Evolutionary conservation across 2,888 invertebrate genomes (phyloP).

Genomic region (Notodonta dromedarius): DNA sequence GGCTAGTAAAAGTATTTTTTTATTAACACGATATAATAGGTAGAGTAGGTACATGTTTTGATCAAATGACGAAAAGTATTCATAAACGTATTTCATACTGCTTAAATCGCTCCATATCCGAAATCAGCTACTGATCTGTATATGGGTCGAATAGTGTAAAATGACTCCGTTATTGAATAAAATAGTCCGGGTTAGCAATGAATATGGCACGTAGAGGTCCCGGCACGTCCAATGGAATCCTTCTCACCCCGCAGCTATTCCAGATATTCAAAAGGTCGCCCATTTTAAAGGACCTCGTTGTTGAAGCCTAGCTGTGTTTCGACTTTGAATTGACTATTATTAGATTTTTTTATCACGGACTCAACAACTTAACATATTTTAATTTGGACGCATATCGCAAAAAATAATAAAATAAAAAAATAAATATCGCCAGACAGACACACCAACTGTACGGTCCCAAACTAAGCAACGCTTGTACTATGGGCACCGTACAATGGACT

Average conservation of each 20-base stretch:
- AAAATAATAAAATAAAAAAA: too few species aligned
- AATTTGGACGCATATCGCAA: not conserved
- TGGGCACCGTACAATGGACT: too few species aligned
- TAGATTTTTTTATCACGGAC: slow-evolving; percentile 27
- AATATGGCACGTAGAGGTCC: slow-evolving; percentile 53
- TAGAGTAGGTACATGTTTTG: not conserved
- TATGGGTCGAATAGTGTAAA: slow-evolving; percentile 42
- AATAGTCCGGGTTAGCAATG: slow-evolving; percentile 46
- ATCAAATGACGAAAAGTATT: not conserved
- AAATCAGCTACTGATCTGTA: slow-evolving; percentile 30
- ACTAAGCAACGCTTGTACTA: too few species aligned
- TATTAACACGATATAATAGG: too few species aligned
- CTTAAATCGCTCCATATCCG: slow-evolving; percentile 18
- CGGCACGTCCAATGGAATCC: slow-evolving; percentile 45
- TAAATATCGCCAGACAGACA: too few species aligned
- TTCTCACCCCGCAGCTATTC: slow-evolving; percentile 50
- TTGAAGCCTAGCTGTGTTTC: slow-evolving; percentile 44
- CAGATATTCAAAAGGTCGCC: slow-evolving; percentile 64
- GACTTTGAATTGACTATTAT: slow-evolving; percentile 42
- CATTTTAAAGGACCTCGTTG: slow-evolving; percentile 57
- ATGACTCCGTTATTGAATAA: slow-evolving; percentile 52
- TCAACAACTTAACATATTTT: slow-evolving; percentile 4
- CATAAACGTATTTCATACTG: slow-evolving; percentile 7
- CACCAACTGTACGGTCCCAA: too few species aligned
- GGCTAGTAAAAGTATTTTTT: too few species aligned